phyloP scores from a whole-genome alignment of 1,140 invertebrate species.

The Ceratoteleas bidentatus region DNA sequence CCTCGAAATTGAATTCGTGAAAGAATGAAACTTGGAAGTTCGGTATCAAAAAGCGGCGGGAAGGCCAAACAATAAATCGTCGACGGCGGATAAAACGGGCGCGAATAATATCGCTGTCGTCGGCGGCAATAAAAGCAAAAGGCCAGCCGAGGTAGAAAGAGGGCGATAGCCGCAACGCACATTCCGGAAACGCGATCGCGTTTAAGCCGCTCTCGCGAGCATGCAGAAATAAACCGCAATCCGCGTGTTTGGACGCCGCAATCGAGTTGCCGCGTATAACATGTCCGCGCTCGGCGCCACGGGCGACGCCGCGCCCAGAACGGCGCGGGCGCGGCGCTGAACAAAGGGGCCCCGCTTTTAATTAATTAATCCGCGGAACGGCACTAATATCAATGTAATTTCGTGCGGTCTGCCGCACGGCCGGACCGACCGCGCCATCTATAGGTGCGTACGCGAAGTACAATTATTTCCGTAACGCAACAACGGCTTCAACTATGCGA shows the following conservation, averaged over 20 bases:
- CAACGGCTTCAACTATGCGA: too few relatives aligned
- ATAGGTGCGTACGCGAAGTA: constrained; percentile 34
- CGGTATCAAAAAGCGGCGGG: constrained; percentile 6
- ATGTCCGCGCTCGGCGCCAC: constrained; percentile 31
- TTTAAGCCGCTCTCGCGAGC: constrained; percentile 49
- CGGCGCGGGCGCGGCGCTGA: neutral
- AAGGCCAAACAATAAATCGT: constrained; percentile 25
- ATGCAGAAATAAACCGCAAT: constrained; percentile 67
- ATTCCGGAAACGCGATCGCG: constrained; percentile 65
- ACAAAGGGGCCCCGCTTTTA: constrained; percentile 71
- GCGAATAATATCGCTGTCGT: constrained; percentile 40
- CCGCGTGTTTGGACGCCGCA: constrained; percentile 55
- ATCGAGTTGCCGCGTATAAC: constrained; percentile 30
- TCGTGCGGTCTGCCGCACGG: constrained; percentile 73
- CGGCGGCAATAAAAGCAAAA: constrained; percentile 36
- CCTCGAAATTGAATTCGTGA: neutral
- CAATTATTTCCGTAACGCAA: constrained; percentile 31
- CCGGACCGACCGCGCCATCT: constrained; percentile 35
- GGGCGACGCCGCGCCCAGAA: constrained; percentile 16
- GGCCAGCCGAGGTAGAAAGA: constrained; percentile 43
- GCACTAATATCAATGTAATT: constrained; percentile 80
- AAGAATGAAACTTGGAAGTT: constrained; percentile 8
- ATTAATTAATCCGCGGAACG: constrained; percentile 80
- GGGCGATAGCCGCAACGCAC: constrained; percentile 49
- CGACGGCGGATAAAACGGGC: constrained; percentile 10